Evolutionary conservation across 2,113 vertebrate genomes (phyloP), one percentile per base, ranked within the genome.

Genomic region (Carassius carassius): DNA sequence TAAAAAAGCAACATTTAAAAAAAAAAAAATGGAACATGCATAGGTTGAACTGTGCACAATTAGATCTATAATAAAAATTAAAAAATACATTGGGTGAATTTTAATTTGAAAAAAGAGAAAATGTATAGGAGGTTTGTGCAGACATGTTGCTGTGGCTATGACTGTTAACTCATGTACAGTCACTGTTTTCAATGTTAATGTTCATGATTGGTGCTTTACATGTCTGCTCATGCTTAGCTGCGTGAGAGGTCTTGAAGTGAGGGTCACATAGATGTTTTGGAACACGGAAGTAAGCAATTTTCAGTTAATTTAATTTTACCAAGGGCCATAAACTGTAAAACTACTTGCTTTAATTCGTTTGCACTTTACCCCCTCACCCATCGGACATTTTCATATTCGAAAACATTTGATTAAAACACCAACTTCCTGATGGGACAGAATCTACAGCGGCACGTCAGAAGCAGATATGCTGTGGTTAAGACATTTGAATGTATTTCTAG

Each of bases 321-420:
- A 58, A 58, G 19, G 2, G 19, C 19, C 8, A 3, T 58, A 58
- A 58, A 58, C 56, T 0, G 56, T 58, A 56, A 17, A 56, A 56
- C 54, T 21, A 78, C 83, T 51, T 41, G 14, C 51, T 17, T 1
- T n/a, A n/a, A 56, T 63, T 54, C 44, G 9, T 44, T 60, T 41
- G 41, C 60, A 82, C 63, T 41, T 35, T 79, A 19, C 62, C 29
- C 14, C 21, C 29, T 51, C 41, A 4, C 12, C 47, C 23, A 35
- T 63, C 35, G 47, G 23, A 72, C 17, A 70, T 72, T 82, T 82
- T 37, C 65, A 72, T 82, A 82, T 58, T 54, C 41, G 13, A 72
- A 23, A 82, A 82, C 19, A 82, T 82, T 72, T 82, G 80, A 54
- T 72, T 82, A 72, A 81, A 62, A 77, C 70, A 25, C 82, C 51